Conservation (phyloP, 1,140 invertebrate species). For the Andricus grossulariae region DNA sequence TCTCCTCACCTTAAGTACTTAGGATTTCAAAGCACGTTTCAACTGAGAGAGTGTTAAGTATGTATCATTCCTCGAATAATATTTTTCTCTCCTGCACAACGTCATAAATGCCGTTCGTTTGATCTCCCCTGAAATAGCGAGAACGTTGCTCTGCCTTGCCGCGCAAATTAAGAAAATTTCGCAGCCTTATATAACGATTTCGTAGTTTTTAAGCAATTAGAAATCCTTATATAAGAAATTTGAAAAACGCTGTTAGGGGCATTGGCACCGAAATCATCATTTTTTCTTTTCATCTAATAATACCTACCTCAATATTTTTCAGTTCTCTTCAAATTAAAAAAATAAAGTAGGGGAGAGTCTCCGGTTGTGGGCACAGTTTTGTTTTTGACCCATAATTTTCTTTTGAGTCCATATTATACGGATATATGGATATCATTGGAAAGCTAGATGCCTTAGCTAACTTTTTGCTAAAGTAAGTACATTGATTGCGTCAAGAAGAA, state of each 20-base stretch:
- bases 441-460: no score
- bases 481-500: no score
- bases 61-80: conserved; percentile 57
- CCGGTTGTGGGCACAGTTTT: no score
- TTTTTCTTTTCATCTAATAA: background rate
- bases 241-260: background rate
- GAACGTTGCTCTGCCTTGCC: conserved; percentile 36
- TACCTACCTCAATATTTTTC: background rate
- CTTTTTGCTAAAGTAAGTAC: no score
- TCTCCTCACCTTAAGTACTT: conserved; percentile 3
- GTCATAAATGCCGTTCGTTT: conserved; percentile 60
- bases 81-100: conserved; percentile 48
- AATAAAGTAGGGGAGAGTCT: conserved; percentile 29
- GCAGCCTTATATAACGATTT: conserved; percentile 1
- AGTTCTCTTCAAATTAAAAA: background rate
- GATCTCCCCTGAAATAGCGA: conserved; percentile 64
- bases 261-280: background rate
- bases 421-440: no score
- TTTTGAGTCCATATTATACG: no score
- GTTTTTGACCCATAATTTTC: no score
- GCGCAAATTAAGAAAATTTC: conserved; percentile 37
- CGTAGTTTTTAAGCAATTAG: background rate
- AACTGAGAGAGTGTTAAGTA: conserved; percentile 38
- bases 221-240: background rate
- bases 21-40: conserved; percentile 36